Base-by-base conservation (phyloP, 2,888 invertebrate species). In the Nycteola revayana region DNA sequence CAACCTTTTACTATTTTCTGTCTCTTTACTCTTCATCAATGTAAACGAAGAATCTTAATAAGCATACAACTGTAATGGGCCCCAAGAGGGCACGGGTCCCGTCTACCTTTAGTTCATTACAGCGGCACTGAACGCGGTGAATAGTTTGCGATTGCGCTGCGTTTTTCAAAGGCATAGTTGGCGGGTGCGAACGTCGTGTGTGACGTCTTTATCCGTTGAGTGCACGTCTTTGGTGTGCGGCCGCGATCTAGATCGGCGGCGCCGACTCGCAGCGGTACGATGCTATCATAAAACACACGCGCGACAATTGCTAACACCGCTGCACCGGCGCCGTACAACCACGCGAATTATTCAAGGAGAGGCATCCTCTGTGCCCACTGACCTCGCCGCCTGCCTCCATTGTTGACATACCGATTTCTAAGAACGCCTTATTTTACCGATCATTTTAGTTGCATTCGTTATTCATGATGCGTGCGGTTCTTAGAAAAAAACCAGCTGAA, bases 301-400 rank as follows among this genome's bases (percentile, higher is more conserved):
- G 83, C 84, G 85, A 85, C 86, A 85, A 85, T 84, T 85, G 84
- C 82, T 81, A 79, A 81, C 82, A 77, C 76, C 62, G 77, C 71
- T 73, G 77, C 75, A 77, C 76, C 62, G 77, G 72, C 74, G 77
- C 75, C 70, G 70, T 50, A 64, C 61, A 67, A 71, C 81, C 68
- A 63, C 69, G 79, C 78, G 75, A 82, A 82, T 82, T 81, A 85
- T 83, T 80, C 82, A 76, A 59, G 61, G 60, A 61, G 65, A 65
- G 63, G 56, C 56, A 61, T 65, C 69, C 68, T 37, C 42, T 32
- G 38, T 29, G 48, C 60, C 65, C 57, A 58, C 55, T 56, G 55
- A 43, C 51, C 43, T 33, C 40, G 44, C 43, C 30, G 42, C 29
- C 32, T 32, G 31, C 61, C 56, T 60, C 64, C 65, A 58, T 60